Evolutionary conservation across 1,140 invertebrate genomes (phyloP), one percentile per base, ranked within the genome.

Genomic region (Ladona fulva): DNA sequence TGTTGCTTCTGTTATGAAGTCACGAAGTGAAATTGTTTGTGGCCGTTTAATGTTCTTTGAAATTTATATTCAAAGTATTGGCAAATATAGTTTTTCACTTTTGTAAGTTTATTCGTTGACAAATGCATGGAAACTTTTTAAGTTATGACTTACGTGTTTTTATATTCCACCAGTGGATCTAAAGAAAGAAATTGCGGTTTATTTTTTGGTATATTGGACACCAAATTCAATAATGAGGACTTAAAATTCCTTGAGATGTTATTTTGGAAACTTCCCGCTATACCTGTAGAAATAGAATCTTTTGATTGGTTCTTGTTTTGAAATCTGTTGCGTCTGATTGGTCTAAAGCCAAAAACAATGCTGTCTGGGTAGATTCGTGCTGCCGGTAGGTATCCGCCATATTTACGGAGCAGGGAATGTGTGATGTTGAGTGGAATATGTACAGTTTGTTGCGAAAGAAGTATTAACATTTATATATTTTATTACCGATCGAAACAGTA

Each of bases 61-160:
- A 66, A 66, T 66, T 66, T 66, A 66, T 66, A 66, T 66, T 66
- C 52, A 66, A 66, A 66, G n/a, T 66, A 66, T 66, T 66, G 52
- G 52, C 52, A 66, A 66, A 66, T 66, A 66, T 66, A 66, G 52
- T 66, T 66, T 66, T 66, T 66, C 52, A 66, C 52, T 66, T 66
- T 66, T 66, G n/a, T 66, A 66, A 66, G 52, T 66, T 66, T 66
- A 66, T 22, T 66, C 52, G n/a, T 66, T 66, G 52, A 19, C 44
- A 66, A 66, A 16, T 66, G 52, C 52, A 66, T 66, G 52, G n/a
- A 66, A 22, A 19, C 52, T 66, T 66, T 66, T 12, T 66, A 66
- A 66, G 52, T 66, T 66, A 66, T 66, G 52, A 66, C 52, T 66
- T 6, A 37, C 29, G 29, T 66, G 52, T 66, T 66, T 66, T 66